These are phyloP conservation scores for Nothura maculosa DNA, from an alignment of 2,797 vertebrate species.

Conservation along the genomic window DNA sequence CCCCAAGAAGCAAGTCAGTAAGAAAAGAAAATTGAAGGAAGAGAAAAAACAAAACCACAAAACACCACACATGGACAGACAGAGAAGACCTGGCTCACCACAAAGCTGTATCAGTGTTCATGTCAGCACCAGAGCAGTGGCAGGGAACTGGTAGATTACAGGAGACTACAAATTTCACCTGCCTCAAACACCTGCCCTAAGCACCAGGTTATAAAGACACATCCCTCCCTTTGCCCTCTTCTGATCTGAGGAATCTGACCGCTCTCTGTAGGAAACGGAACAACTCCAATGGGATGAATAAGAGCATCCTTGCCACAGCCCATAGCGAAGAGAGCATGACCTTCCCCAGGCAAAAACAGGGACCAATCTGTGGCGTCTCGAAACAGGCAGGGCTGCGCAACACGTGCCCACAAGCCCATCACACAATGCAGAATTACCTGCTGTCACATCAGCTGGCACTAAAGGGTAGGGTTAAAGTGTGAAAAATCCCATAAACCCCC, in stretches of 20 bases:
- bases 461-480: conserved; percentile 47
- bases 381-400: conserved; percentile 22
- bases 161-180: background rate
- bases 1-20: background rate
- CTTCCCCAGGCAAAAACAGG: conserved; percentile 13
- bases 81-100: background rate
- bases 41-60: too few relatives aligned
- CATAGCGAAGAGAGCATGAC: conserved; percentile 27
- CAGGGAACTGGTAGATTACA: conserved; percentile 23
- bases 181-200: background rate
- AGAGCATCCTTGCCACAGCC: conserved; percentile 31
- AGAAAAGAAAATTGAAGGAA: background rate
- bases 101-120: background rate
- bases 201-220: background rate
- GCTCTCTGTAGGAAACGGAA: background rate
- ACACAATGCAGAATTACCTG: conserved; percentile 25
- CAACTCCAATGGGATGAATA: conserved; percentile 2
- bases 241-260: conserved; percentile 9
- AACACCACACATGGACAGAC: too few relatives aligned
- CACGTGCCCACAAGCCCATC: background rate
- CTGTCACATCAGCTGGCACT: conserved; percentile 33
- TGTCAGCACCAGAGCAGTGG: background rate
- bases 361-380: background rate
- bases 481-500: background rate
- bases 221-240: background rate